These are phyloP conservation scores for Syngnathus rostellatus DNA, from an alignment of 2,797 vertebrate species.

Conservation along the genomic window DNA sequence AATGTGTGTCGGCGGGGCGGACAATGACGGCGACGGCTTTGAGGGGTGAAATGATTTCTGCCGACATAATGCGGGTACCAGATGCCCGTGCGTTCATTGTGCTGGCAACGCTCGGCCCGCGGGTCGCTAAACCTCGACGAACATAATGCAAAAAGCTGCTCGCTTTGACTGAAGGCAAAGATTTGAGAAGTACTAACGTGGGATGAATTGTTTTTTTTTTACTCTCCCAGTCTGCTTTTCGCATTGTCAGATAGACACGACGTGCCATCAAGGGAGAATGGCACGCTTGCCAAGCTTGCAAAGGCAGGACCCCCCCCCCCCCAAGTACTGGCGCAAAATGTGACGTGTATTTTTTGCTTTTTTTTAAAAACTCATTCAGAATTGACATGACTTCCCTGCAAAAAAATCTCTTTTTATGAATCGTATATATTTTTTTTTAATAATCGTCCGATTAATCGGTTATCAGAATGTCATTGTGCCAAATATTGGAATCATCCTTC, in stretches of 20 bases:
- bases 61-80: slow-evolving; percentile 32
- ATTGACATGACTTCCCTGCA: no score
- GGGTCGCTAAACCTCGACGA: slow-evolving; percentile 27
- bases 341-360: no score
- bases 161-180: slow-evolving; percentile 21
- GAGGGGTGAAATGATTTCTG: slow-evolving; percentile 31
- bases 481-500: no score
- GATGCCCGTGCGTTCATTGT: slow-evolving; percentile 41
- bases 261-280: background rate
- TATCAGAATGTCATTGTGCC: no score
- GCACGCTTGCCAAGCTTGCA: background rate
- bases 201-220: background rate
- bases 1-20: slow-evolving; percentile 35
- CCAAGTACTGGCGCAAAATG: background rate
- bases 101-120: background rate
- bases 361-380: no score
- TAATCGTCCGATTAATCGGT: no score
- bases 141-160: slow-evolving; percentile 30
- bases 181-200: slow-evolving; percentile 8
- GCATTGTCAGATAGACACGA: background rate
- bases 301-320: background rate
- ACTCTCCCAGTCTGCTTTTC: background rate
- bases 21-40: slow-evolving; percentile 47
- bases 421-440: no score
- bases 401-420: no score